Conservation (phyloP, 2,888 invertebrate genomes). For the Nymphalis polychloros region DNA sequence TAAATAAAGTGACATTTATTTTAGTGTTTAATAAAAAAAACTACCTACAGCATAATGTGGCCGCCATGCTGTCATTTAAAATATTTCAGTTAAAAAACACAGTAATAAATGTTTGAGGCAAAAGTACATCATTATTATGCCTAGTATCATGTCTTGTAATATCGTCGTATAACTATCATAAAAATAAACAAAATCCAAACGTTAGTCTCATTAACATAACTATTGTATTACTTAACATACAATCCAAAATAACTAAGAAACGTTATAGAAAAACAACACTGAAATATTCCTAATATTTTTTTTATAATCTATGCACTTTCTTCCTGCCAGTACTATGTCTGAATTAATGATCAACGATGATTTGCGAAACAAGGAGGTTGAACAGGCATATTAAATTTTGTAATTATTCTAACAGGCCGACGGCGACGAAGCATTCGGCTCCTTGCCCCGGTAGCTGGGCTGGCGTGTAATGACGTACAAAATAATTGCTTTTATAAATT, state of each 20-base stretch:
- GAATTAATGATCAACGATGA: conserved; percentile 73
- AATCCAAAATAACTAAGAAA: background rate
- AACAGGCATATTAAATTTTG: conserved; percentile 59
- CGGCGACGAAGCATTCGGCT: conserved; percentile 46
- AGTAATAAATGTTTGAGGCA: too few relatives aligned
- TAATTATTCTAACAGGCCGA: conserved; percentile 59
- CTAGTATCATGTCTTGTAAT: too few relatives aligned
- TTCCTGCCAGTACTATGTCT: conserved; percentile 51
- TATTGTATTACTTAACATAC: background rate
- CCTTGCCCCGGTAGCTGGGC: conserved; percentile 30
- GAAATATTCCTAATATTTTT: background rate
- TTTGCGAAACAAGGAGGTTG: conserved; percentile 72
- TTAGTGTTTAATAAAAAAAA: too few relatives aligned
- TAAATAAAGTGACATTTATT: too few relatives aligned
- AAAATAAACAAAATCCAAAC: too few relatives aligned
- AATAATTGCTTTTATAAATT: conserved; percentile 31
- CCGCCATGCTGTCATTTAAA: too few relatives aligned
- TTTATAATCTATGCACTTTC: conserved; percentile 37
- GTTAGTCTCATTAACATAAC: background rate
- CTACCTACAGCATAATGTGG: too few relatives aligned
- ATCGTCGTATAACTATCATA: too few relatives aligned
- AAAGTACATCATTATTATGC: too few relatives aligned
- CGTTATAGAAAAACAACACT: too few relatives aligned
- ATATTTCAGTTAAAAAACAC: too few relatives aligned
- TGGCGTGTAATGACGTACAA: conserved; percentile 27